These are phyloP conservation scores for Notolepis coatsorum DNA, from an alignment of 2,797 vertebrate species.

Conservation along the genomic window DNA sequence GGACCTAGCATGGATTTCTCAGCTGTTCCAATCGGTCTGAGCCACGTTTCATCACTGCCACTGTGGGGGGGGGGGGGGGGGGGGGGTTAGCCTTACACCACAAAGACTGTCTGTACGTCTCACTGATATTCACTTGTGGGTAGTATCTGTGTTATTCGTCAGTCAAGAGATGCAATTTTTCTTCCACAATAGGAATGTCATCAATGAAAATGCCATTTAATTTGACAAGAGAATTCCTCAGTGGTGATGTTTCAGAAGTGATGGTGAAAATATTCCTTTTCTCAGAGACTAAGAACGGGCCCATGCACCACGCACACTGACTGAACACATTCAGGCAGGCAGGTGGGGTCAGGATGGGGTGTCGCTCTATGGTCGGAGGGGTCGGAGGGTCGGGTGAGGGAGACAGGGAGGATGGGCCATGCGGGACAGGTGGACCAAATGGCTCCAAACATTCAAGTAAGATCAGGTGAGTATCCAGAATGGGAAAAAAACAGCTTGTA, in stretches of 20 bases:
- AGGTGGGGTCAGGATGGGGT: conserved; percentile 1
- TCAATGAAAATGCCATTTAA: conserved; percentile 11
- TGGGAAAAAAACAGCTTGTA: conserved; percentile 1
- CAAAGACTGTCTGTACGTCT: conserved; percentile 27
- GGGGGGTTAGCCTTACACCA: no score
- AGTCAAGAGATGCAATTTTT: neutral
- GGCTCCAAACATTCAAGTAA: conserved; percentile 47
- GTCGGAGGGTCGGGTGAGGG: neutral
- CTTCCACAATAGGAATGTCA: neutral
- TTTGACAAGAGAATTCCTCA: conserved; percentile 10
- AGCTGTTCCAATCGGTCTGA: conserved; percentile 61
- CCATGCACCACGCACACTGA: no score
- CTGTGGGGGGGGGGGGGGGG: no score
- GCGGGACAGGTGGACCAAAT: conserved; percentile 54
- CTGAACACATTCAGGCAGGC: conserved; percentile 12
- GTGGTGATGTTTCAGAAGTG: neutral
- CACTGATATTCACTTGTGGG: conserved; percentile 11
- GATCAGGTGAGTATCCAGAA: conserved; percentile 33
- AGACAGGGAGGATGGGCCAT: conserved; percentile 4
- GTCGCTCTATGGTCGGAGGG: neutral
- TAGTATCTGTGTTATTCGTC: conserved; percentile 8
- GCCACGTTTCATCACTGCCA: conserved; percentile 27
- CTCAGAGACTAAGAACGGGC: neutral
- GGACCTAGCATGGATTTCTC: conserved; percentile 37
- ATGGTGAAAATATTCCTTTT: conserved; percentile 1